These are phyloP conservation scores for Loxodonta africana DNA, from an alignment of 2,113 vertebrate genomes.

Conservation along the genomic window DNA sequence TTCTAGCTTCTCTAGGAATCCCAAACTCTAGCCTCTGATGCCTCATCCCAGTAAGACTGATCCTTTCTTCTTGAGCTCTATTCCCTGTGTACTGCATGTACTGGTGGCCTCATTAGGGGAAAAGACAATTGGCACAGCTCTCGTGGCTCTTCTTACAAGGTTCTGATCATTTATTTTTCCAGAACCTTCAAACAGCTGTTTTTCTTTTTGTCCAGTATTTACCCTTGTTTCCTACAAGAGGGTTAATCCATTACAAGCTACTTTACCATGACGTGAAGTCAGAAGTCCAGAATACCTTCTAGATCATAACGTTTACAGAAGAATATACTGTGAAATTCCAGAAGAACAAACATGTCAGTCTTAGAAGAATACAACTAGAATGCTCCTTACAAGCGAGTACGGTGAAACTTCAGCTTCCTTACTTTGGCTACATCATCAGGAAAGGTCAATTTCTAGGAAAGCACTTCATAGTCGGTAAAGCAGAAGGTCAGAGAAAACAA, in stretches of 20 bases:
- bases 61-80: neutral
- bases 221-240: neutral
- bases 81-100: neutral
- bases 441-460: too few species aligned
- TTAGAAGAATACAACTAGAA: too few species aligned
- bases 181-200: neutral
- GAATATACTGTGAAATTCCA: too few species aligned
- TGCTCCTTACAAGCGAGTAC: too few species aligned
- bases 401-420: too few species aligned
- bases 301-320: neutral
- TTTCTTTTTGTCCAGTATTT: constrained; percentile 9
- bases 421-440: too few species aligned
- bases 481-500: too few species aligned
- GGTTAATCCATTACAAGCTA: neutral
- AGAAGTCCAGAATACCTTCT: neutral
- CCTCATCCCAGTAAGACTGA: neutral
- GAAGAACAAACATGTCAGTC: too few species aligned
- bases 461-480: too few species aligned
- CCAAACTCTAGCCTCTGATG: neutral
- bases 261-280: neutral
- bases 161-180: constrained; percentile 42
- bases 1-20: neutral
- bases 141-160: neutral
- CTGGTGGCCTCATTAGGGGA: neutral
- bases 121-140: neutral